Conservation (phyloP, 1,140 invertebrate genomes). For the Diorhabda elongata region DNA sequence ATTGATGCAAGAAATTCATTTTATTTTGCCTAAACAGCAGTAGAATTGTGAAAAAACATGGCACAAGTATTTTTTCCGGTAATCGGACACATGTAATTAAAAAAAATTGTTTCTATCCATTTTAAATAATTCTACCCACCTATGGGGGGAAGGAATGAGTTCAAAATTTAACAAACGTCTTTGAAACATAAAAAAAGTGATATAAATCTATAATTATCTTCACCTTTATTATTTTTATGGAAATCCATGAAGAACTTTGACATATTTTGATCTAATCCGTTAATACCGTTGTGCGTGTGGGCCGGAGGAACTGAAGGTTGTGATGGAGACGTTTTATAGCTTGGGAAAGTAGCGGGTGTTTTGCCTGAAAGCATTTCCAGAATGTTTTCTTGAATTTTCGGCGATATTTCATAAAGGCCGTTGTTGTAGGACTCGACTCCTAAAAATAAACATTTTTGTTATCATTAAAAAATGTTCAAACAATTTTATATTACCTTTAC, state of each 20-base stretch:
- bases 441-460: not conserved
- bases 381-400: conserved; percentile 31
- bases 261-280: conserved; percentile 50
- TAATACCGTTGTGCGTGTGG: conserved; percentile 25
- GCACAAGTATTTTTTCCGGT: too few species aligned
- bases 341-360: conserved; percentile 18
- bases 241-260: conserved; percentile 59
- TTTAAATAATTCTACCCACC: too few species aligned
- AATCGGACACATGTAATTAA: too few species aligned
- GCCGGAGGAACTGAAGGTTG: conserved; percentile 7
- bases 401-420: conserved; percentile 27
- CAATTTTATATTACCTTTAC: conserved; percentile 22
- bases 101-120: too few species aligned
- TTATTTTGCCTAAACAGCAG: too few species aligned
- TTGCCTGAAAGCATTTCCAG: conserved; percentile 31
- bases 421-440: conserved; percentile 13
- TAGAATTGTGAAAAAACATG: too few species aligned
- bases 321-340: conserved; percentile 14
- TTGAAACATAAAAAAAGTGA: too few species aligned
- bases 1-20: too few species aligned
- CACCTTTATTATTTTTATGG: conserved; percentile 45
- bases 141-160: too few species aligned
- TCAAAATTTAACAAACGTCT: too few species aligned
- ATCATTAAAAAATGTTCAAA: too few species aligned
- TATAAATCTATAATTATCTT: not conserved